These are phyloP conservation scores for Podarcis lilfordi DNA, from an alignment of 2,797 vertebrate genomes.

Conservation along the genomic window DNA sequence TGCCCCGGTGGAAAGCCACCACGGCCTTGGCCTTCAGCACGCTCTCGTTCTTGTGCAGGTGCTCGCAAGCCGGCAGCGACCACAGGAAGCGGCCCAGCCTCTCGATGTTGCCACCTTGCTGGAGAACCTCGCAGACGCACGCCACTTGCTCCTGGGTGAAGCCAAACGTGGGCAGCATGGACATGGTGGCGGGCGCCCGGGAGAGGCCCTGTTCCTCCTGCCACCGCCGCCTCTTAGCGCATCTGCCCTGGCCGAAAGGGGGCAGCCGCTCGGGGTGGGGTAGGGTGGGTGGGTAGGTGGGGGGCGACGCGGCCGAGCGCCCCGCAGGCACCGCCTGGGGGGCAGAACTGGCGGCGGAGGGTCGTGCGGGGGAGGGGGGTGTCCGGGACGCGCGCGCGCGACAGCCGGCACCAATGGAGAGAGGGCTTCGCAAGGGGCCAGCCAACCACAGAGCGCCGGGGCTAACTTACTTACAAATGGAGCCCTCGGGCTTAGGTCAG, in stretches of 20 bases:
- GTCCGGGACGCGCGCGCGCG: slow-evolving; percentile 17
- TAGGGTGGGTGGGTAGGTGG: slow-evolving; percentile 21
- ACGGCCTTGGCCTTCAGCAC: slow-evolving; percentile 96
- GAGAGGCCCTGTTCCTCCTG: slow-evolving; percentile 26
- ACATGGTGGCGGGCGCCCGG: slow-evolving; percentile 82
- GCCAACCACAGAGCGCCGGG: not conserved
- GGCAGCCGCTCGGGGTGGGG: slow-evolving; percentile 10
- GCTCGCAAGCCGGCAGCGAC: slow-evolving; percentile 96
- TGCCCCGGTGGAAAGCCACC: slow-evolving; percentile 93
- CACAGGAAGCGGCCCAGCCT: slow-evolving; percentile 94
- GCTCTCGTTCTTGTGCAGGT: slow-evolving; percentile 97
- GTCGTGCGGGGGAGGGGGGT: slow-evolving; percentile 39
- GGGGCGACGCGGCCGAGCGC: slow-evolving; percentile 6
- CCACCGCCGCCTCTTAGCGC: slow-evolving; percentile 31
- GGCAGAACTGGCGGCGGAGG: not conserved
- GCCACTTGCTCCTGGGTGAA: slow-evolving; percentile 99
- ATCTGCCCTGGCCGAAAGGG: slow-evolving; percentile 23
- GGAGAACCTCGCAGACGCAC: slow-evolving; percentile 95
- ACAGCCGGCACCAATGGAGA: not conserved
- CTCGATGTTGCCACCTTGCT: slow-evolving; percentile 97
- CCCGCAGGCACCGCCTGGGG: slow-evolving; percentile 28
- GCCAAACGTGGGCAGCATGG: slow-evolving; percentile 97
- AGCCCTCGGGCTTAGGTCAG: not conserved
- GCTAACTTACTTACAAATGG: not conserved
- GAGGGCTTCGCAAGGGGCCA: not conserved